Conservation (phyloP, 2,888 invertebrate species). For the Scaptodrosophila latifasciaeformis region DNA sequence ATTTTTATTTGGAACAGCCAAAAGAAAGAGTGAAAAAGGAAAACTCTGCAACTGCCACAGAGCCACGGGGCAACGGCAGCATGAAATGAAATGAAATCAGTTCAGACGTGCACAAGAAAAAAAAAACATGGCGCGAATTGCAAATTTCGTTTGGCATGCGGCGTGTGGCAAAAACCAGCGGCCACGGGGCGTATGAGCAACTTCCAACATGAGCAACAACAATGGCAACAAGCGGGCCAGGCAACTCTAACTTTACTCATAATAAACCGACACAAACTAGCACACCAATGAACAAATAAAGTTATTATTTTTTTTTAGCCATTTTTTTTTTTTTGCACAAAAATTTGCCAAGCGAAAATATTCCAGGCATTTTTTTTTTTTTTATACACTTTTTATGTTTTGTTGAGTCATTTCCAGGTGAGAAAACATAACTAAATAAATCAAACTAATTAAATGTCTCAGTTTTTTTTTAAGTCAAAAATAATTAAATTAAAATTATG, state of each 20-base stretch:
- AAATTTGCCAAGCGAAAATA: conserved; percentile 53
- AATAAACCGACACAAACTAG: conserved; percentile 39
- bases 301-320: conserved; percentile 45
- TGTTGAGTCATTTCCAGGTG: conserved; percentile 43
- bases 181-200: conserved; percentile 10
- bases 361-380: conserved; percentile 43
- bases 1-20: conserved; percentile 47
- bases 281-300: conserved; percentile 37
- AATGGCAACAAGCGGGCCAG: conserved; percentile 17
- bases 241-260: conserved; percentile 27
- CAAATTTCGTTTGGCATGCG: no score
- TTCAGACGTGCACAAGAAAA: conserved; percentile 26
- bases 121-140: background rate
- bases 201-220: conserved; percentile 8
- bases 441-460: no score
- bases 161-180: conserved; percentile 50
- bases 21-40: background rate
- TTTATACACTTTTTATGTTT: conserved; percentile 10
- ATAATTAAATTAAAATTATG: no score
- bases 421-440: no score
- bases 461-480: no score
- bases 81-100: conserved; percentile 42
- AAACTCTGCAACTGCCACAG: no score
- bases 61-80: no score
- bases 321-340: conserved; percentile 31